These are phyloP conservation scores for Dilophus febrilis DNA, from an alignment of 2,888 invertebrate species.

Conservation along the genomic window DNA sequence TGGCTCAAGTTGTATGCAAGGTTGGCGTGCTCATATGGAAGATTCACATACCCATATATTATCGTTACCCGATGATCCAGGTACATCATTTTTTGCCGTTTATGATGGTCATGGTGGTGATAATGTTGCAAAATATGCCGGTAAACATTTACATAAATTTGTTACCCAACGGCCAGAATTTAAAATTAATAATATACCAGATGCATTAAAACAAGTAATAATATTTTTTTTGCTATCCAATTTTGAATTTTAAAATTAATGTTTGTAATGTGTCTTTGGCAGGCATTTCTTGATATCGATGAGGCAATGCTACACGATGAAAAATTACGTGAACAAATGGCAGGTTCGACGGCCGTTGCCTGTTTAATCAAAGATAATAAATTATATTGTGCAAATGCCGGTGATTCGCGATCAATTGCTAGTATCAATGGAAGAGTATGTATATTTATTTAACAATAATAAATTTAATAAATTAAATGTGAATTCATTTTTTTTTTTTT, in stretches of 20 bases:
- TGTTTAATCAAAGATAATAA: slow-evolving; percentile 67
- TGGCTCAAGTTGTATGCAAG: slow-evolving; percentile 98
- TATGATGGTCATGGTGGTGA: slow-evolving; percentile 63
- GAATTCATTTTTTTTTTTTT: too few relatives aligned
- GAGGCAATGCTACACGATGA: slow-evolving; percentile 83
- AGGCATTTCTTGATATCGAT: slow-evolving; percentile 84
- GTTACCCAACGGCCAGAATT: slow-evolving; percentile 71
- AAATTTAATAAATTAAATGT: background rate
- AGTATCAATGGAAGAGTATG: slow-evolving; percentile 61
- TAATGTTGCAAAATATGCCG: slow-evolving; percentile 85
- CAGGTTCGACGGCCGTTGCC: slow-evolving; percentile 86
- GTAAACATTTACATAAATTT: slow-evolving; percentile 85
- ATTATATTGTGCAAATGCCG: slow-evolving; percentile 91
- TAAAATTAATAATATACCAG: slow-evolving; percentile 51
- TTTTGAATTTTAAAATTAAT: background rate
- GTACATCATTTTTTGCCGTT: slow-evolving; percentile 88
- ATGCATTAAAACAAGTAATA: slow-evolving; percentile 63
- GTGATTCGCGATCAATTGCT: slow-evolving; percentile 90
- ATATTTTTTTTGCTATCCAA: slow-evolving; percentile 4
- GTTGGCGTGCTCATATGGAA: slow-evolving; percentile 99
- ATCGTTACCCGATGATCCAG: slow-evolving; percentile 81
- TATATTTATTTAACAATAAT: slow-evolving; percentile 11
- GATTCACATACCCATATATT: slow-evolving; percentile 95
- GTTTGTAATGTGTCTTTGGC: slow-evolving; percentile 7
- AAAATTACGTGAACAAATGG: slow-evolving; percentile 74